phyloP scores from a whole-genome alignment of 2,113 vertebrate species.

The Rhinogobius similis region DNA sequence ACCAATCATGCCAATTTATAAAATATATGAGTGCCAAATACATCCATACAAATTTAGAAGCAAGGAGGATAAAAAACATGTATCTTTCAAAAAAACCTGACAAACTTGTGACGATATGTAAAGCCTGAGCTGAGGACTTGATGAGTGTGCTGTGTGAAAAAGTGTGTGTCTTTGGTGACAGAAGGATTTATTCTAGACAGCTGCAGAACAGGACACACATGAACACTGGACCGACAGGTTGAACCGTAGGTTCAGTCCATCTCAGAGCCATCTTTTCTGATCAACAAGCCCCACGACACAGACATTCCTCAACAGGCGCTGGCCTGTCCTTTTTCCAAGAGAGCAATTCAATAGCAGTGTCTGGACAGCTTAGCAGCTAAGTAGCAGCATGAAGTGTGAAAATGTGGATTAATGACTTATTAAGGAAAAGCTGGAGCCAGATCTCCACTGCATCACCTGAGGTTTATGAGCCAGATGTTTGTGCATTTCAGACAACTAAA shows the following conservation, averaged over 20 bases:
- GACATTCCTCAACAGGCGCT: constrained; percentile 62
- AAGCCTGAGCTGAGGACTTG: constrained; percentile 23
- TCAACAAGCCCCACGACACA: constrained; percentile 39
- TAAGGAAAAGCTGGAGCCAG: constrained; percentile 33
- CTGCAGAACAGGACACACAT: constrained; percentile 64
- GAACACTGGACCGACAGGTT: constrained; percentile 34
- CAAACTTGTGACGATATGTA: background rate
- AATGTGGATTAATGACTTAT: constrained; percentile 58
- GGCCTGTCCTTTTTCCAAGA: constrained; percentile 32
- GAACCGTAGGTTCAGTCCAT: constrained; percentile 32
- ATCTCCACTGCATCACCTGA: constrained; percentile 51
- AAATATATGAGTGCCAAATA: too few relatives aligned
- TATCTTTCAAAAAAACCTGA: background rate
- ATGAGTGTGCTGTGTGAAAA: constrained; percentile 39
- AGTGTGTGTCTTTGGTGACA: constrained; percentile 63
- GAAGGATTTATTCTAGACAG: constrained; percentile 73
- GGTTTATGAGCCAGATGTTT: constrained; percentile 68
- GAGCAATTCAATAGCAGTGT: constrained; percentile 9
- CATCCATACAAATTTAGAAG: background rate
- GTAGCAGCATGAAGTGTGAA: constrained; percentile 28
- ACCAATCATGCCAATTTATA: too few relatives aligned
- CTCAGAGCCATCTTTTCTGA: constrained; percentile 50
- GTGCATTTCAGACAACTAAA: constrained; percentile 45
- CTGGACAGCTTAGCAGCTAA: constrained; percentile 24
- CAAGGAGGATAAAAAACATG: background rate